Percentiles rank a stretch among this genome's conserved stretches.
Evolutionary conservation across 2,113 vertebrate species (phyloP).

Genomic region (Hymenochirus boettgeri): DNA sequence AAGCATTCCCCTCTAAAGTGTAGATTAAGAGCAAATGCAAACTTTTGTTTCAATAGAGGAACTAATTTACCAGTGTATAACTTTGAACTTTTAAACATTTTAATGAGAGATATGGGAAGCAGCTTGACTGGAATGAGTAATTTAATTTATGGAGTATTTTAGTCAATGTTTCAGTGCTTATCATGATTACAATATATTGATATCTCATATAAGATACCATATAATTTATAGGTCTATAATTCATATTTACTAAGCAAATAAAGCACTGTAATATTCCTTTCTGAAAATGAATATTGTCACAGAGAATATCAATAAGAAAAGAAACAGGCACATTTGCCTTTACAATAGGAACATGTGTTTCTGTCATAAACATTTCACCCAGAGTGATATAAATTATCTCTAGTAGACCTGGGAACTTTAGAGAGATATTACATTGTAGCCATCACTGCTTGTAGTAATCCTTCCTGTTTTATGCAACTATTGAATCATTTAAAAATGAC

Average conservation of each 20-base stretch:
- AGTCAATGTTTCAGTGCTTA: background rate
- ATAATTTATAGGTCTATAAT: background rate
- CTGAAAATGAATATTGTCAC: background rate
- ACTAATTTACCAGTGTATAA: background rate
- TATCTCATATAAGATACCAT: background rate
- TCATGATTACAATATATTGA: background rate
- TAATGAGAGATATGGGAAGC: background rate
- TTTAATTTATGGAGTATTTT: slow-evolving; percentile 6
- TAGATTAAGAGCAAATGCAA: no score
- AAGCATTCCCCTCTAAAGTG: no score
- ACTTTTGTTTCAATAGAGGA: no score
- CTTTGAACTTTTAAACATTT: background rate
- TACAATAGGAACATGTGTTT: no score
- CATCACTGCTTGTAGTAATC: no score
- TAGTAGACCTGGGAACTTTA: no score
- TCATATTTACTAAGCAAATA: background rate
- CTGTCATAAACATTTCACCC: no score
- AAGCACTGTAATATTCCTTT: background rate
- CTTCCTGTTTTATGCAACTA: no score
- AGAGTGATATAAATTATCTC: no score
- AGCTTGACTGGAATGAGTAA: background rate
- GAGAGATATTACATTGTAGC: no score
- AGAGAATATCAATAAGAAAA: background rate
- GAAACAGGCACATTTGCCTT: no score
- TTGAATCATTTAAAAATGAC: no score